Percentiles rank a stretch among this genome's conserved stretches.
These are phyloP conservation scores for Anneissia japonica DNA, from an alignment of 35 echinoderm and acorn worm genomes.

Conservation along the genomic window DNA sequence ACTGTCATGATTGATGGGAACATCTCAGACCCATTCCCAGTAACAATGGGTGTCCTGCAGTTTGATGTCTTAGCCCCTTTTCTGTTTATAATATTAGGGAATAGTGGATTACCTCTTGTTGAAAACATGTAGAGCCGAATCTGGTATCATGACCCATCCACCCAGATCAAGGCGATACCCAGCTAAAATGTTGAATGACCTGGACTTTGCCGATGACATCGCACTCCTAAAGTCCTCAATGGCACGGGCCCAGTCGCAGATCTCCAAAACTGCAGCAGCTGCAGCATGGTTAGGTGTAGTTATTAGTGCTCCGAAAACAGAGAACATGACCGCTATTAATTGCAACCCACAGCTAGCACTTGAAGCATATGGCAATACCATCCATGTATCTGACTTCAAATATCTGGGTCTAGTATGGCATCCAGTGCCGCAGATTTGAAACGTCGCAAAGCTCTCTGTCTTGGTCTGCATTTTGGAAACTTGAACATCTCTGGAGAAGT, in stretches of 20 bases:
- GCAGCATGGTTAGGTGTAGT: conserved; percentile 4
- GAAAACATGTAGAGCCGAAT: background rate
- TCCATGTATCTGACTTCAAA: too few species aligned
- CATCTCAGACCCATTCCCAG: background rate
- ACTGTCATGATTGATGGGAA: background rate
- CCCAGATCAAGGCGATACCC: conserved; percentile 30
- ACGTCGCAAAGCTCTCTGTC: too few species aligned
- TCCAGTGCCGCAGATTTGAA: too few species aligned
- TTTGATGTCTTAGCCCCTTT: background rate
- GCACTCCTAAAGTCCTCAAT: conserved; percentile 19
- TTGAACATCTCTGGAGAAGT: too few species aligned
- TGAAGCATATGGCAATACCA: too few species aligned
- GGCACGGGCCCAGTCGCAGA: conserved; percentile 5
- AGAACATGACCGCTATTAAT: conserved; percentile 10
- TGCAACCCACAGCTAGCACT: too few species aligned
- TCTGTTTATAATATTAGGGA: background rate
- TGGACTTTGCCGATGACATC: conserved; percentile 44
- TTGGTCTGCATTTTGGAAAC: too few species aligned
- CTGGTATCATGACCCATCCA: background rate
- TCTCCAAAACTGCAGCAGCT: conserved; percentile 6
- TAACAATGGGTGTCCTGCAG: background rate
- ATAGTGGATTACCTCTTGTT: background rate
- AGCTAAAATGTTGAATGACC: conserved; percentile 39
- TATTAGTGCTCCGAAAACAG: conserved; percentile 17
- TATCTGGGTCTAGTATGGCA: too few species aligned